Conservation (phyloP, 1,140 invertebrate species). For the Drosophila takahashii region DNA sequence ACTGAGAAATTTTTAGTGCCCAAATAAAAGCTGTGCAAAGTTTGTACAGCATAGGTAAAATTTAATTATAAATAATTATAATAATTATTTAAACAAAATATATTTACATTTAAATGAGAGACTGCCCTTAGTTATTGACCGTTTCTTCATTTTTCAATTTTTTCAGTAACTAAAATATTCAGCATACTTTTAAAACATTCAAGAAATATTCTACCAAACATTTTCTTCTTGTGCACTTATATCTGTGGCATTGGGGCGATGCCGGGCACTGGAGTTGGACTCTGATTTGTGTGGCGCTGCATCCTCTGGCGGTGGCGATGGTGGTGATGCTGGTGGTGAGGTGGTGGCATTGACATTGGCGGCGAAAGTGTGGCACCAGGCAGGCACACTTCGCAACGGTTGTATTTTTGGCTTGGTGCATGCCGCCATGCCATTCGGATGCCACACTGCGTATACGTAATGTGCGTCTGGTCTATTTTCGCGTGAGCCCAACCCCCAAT, state of each 20-base stretch:
- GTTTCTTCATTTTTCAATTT: too few species aligned
- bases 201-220: too few species aligned
- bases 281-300: constrained; percentile 55
- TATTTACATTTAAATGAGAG: too few species aligned
- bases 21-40: too few species aligned
- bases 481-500: constrained; percentile 29
- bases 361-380: constrained; percentile 73
- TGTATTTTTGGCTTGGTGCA: constrained; percentile 67
- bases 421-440: constrained; percentile 9
- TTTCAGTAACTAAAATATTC: too few species aligned
- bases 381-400: constrained; percentile 34
- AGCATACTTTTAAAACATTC: too few species aligned
- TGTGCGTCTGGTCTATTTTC: constrained; percentile 48
- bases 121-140: too few species aligned
- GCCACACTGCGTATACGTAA: constrained; percentile 72
- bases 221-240: constrained; percentile 24
- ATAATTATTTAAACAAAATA: too few species aligned
- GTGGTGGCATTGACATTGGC: constrained; percentile 75
- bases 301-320: constrained; percentile 38
- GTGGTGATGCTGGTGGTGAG: constrained; percentile 16
- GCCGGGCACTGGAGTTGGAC: constrained; percentile 34
- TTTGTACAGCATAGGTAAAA: too few species aligned
- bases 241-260: constrained; percentile 77
- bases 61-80: too few species aligned
- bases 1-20: too few species aligned